These are phyloP conservation scores for Penaeus japonicus DNA, from an alignment of 1,140 invertebrate species.

Conservation along the genomic window DNA sequence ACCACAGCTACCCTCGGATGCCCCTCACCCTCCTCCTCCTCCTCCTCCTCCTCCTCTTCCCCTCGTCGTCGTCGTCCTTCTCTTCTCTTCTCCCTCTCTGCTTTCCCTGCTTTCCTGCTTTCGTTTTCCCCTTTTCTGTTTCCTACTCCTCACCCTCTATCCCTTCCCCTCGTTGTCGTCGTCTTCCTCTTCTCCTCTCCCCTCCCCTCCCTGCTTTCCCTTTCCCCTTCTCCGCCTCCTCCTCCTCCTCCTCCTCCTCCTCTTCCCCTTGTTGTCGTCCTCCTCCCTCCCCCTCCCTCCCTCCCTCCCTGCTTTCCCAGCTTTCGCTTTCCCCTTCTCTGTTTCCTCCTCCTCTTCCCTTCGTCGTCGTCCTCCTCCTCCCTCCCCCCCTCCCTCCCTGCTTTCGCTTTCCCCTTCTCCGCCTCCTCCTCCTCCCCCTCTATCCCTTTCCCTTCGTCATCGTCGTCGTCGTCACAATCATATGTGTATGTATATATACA, in stretches of 20 bases:
- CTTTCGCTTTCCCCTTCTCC: not conserved
- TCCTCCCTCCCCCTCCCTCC: not conserved
- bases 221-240: too few relatives aligned
- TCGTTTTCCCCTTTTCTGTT: not conserved
- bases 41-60: not conserved
- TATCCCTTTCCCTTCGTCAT: too few relatives aligned
- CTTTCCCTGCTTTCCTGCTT: not conserved
- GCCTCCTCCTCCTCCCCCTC: not conserved
- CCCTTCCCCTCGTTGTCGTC: too few relatives aligned
- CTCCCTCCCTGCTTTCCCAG: too few relatives aligned
- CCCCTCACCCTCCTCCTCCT: not conserved
- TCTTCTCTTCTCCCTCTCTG: not conserved
- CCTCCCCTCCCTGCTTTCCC: not conserved
- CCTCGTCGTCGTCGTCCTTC: too few relatives aligned
- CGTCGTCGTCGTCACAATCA: too few relatives aligned
- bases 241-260: not conserved
- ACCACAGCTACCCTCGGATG: not conserved
- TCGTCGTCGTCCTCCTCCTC: not conserved
- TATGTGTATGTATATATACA: too few relatives aligned
- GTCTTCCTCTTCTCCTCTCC: too few relatives aligned
- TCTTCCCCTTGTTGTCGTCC: not conserved
- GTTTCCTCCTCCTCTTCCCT: too few relatives aligned
- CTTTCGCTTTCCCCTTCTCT: not conserved
- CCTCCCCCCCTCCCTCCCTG: too few relatives aligned
- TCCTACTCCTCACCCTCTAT: not conserved